phyloP scores from a whole-genome alignment of 1,140 invertebrate genomes.

The Drosophila insularis region DNA sequence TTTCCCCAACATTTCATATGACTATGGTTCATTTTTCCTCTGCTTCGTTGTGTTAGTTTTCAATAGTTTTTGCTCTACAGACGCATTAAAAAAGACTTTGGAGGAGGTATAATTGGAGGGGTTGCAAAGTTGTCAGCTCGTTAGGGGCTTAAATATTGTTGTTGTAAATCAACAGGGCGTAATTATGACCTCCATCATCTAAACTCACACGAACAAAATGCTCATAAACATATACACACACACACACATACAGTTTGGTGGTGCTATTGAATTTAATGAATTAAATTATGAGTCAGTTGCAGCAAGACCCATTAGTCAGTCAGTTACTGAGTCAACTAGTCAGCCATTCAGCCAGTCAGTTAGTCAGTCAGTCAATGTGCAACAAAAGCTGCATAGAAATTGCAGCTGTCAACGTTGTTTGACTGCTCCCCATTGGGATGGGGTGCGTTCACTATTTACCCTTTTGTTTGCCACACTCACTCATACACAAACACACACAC shows the following conservation, averaged over 20 bases:
- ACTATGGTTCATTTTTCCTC: neutral
- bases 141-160: constrained; percentile 50
- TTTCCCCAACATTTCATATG: neutral
- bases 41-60: neutral
- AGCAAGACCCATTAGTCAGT: constrained; percentile 13
- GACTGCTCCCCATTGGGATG: constrained; percentile 12
- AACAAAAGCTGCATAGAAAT: constrained; percentile 59
- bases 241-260: too few species aligned
- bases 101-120: neutral
- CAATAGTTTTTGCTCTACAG: neutral
- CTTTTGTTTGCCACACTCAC: neutral
- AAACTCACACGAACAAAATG: neutral
- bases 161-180: constrained; percentile 65
- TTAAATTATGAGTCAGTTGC: constrained; percentile 70
- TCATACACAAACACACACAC: neutral
- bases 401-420: constrained; percentile 47
- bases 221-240: constrained; percentile 17
- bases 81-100: neutral
- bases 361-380: constrained; percentile 35
- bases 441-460: constrained; percentile 3
- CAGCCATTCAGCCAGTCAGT: constrained; percentile 19
- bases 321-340: neutral
- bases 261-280: constrained; percentile 66
- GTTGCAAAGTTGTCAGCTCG: constrained; percentile 66
- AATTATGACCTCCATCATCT: constrained; percentile 53